Conservation (phyloP, 2,888 invertebrate species). For the Cecidostiba fungosa region DNA sequence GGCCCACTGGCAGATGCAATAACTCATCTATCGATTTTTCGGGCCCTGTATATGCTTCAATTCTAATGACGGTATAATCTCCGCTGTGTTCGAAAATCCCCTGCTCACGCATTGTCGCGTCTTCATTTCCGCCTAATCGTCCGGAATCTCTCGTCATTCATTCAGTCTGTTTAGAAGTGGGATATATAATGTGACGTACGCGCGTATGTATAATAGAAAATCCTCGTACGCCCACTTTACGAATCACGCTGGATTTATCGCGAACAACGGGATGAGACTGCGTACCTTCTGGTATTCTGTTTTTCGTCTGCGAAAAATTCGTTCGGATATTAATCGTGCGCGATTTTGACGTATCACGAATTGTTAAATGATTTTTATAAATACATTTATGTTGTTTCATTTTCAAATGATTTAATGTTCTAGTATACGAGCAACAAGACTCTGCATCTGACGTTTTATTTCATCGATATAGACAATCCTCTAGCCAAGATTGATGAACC, state of each 20-base stretch:
- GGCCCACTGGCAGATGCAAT: constrained; percentile 51
- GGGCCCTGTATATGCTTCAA: neutral
- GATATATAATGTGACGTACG: constrained; percentile 27
- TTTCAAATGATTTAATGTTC: too few relatives aligned
- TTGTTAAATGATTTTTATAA: too few relatives aligned
- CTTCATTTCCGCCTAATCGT: constrained; percentile 44
- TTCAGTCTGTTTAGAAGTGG: neutral
- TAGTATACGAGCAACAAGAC: neutral
- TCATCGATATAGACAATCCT: neutral
- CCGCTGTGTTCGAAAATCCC: neutral
- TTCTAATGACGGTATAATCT: constrained; percentile 55
- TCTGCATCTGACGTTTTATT: neutral
- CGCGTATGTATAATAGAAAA: constrained; percentile 14
- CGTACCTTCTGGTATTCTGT: neutral
- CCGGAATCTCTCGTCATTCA: constrained; percentile 42
- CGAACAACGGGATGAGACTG: constrained; percentile 15
- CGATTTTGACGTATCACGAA: neutral
- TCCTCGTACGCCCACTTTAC: constrained; percentile 43
- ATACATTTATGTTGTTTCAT: too few relatives aligned
- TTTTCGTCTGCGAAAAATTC: neutral
- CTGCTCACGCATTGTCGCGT: constrained; percentile 30
- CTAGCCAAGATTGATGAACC: neutral
- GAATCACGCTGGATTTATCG: constrained; percentile 56
- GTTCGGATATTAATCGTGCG: neutral
- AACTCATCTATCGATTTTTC: constrained; percentile 49